phyloP scores from a whole-genome alignment of 2,888 invertebrate genomes.

The Machimus atricapillus region DNA sequence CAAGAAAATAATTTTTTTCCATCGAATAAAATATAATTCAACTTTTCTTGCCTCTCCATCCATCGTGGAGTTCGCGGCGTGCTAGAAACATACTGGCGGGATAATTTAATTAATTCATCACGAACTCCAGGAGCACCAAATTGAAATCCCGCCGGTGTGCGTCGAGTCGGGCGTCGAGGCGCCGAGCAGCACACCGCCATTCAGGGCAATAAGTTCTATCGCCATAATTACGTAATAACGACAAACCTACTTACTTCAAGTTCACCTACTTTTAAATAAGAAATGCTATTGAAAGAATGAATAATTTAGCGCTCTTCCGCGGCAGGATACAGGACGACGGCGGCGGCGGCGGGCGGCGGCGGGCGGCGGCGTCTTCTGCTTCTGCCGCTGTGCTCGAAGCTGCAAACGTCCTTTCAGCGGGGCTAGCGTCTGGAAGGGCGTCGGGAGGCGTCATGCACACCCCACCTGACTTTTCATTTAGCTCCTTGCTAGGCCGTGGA shows the following conservation, averaged over 20 bases:
- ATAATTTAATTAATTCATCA: slow-evolving; percentile 14
- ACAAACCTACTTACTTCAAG: slow-evolving; percentile 36
- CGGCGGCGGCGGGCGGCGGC: not conserved
- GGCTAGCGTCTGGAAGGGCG: not conserved
- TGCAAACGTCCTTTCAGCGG: not conserved
- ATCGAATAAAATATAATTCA: not conserved
- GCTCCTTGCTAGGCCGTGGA: not conserved
- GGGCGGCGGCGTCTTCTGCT: not conserved
- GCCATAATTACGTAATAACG: slow-evolving; percentile 34
- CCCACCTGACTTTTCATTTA: slow-evolving; percentile 9
- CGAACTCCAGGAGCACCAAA: not conserved
- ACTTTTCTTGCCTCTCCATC: not conserved
- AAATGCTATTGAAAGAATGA: slow-evolving; percentile 29
- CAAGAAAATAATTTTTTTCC: not conserved
- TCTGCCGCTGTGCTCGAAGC: not conserved
- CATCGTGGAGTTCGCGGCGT: not conserved
- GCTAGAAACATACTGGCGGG: not conserved
- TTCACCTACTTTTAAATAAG: slow-evolving; percentile 35
- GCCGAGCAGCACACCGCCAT: not conserved
- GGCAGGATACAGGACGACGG: not conserved
- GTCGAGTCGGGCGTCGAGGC: not conserved
- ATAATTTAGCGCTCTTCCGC: slow-evolving; percentile 12
- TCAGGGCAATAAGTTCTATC: not conserved
- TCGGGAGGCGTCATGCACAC: not conserved
- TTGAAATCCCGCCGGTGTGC: slow-evolving; percentile 12